Evolutionary conservation across 2,797 vertebrate genomes (phyloP).

Genomic region (Nannoperca australis): DNA sequence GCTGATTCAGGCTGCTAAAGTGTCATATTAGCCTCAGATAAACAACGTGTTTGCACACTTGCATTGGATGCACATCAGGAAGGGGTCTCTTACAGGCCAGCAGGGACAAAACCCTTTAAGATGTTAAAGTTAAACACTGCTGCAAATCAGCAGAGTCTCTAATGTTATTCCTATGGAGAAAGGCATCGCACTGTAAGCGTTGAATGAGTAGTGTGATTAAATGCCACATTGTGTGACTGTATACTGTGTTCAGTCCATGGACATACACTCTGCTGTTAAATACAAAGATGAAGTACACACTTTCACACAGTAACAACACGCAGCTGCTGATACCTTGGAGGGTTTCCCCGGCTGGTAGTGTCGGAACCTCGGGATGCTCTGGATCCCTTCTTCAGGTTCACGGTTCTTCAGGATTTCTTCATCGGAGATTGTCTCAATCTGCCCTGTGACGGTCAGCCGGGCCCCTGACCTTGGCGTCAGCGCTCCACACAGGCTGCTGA

Average conservation of each 20-base stretch:
- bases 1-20: too few species aligned
- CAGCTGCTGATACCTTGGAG: slow-evolving; percentile 83
- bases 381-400: slow-evolving; percentile 89
- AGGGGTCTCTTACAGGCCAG: too few species aligned
- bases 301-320: not conserved
- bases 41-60: too few species aligned
- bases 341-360: slow-evolving; percentile 91
- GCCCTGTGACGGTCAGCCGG: slow-evolving; percentile 85
- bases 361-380: slow-evolving; percentile 88
- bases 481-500: slow-evolving; percentile 74
- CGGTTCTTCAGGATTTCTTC: slow-evolving; percentile 89
- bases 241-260: too few species aligned
- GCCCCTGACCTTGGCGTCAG: slow-evolving; percentile 24
- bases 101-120: too few species aligned
- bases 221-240: not conserved
- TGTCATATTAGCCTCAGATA: too few species aligned
- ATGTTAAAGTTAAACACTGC: not conserved
- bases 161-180: not conserved
- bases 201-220: not conserved
- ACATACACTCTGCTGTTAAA: too few species aligned
- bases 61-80: too few species aligned
- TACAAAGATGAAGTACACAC: too few species aligned
- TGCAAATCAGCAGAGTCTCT: not conserved
- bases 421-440: slow-evolving; percentile 85
- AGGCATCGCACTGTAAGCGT: not conserved